These are phyloP conservation scores for Columba guinea DNA, from an alignment of 2,797 vertebrate species.

Conservation along the genomic window DNA sequence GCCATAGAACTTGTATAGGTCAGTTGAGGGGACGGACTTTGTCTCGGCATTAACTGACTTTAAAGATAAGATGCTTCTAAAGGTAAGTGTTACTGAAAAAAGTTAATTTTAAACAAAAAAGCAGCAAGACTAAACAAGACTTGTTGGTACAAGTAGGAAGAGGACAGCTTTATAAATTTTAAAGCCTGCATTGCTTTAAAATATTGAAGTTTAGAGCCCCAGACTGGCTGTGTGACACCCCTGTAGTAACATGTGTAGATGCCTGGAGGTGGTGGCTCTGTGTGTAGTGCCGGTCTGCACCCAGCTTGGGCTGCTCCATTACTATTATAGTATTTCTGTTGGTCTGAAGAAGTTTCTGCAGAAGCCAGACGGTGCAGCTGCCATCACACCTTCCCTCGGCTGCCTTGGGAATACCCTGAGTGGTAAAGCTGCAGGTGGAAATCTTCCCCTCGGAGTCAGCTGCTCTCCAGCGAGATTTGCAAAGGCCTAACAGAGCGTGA, in stretches of 20 bases:
- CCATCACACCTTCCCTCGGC: not conserved
- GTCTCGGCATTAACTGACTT: not conserved
- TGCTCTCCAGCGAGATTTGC: not conserved
- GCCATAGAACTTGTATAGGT: not conserved
- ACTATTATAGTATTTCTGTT: no score
- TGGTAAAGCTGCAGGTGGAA: not conserved
- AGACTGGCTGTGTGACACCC: not conserved
- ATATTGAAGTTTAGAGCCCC: not conserved
- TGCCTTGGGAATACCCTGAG: not conserved
- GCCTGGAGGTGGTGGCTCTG: not conserved
- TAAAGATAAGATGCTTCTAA: not conserved
- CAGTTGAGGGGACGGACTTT: not conserved
- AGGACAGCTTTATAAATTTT: not conserved
- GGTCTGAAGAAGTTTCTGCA: not conserved
- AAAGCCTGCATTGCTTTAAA: not conserved
- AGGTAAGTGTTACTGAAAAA: not conserved
- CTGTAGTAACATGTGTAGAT: not conserved
- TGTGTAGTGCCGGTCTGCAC: not conserved
- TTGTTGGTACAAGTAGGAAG: not conserved
- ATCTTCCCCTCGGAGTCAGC: not conserved
- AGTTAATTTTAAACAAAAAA: not conserved
- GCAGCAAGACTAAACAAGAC: not conserved
- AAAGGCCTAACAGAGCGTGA: not conserved
- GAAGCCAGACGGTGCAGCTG: not conserved
- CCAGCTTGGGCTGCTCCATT: fast-evolving